A percentile compares a stretch with the other conserved stretches of the same genome.
phyloP scores from a whole-genome alignment of 2,797 vertebrate species.

The Hydrolagus colliei region DNA sequence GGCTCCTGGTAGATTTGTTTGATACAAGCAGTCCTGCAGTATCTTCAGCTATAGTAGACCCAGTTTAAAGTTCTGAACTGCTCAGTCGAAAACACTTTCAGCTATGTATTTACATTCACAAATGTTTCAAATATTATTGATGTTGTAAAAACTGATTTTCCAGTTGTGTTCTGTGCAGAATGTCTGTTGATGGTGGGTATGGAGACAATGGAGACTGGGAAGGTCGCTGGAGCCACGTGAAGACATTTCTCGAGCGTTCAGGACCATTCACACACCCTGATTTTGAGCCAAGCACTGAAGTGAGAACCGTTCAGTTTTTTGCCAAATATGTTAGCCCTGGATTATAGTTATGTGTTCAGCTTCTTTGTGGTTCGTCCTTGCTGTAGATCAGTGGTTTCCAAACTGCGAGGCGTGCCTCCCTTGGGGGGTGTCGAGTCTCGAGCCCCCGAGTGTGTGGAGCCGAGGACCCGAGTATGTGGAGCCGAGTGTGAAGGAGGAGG shows the following conservation, averaged over 20 bases:
- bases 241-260: conserved; percentile 91
- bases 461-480: too few species aligned
- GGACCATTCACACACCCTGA: conserved; percentile 95
- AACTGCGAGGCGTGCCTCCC: too few species aligned
- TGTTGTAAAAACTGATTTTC: conserved; percentile 46
- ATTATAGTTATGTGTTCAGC: conserved; percentile 35
- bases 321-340: conserved; percentile 44
- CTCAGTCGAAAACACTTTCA: neutral
- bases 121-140: neutral
- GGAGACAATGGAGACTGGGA: conserved; percentile 84
- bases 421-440: too few species aligned
- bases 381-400: neutral
- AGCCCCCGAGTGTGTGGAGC: too few species aligned
- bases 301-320: conserved; percentile 63
- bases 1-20: too few species aligned
- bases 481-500: too few species aligned
- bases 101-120: neutral
- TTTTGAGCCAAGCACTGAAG: conserved; percentile 94
- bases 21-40: too few species aligned
- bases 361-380: neutral
- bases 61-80: too few species aligned
- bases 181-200: conserved; percentile 94
- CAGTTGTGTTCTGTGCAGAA: conserved; percentile 79
- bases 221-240: conserved; percentile 94
- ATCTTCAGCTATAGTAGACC: too few species aligned